phyloP scores from a whole-genome alignment of 2,113 vertebrate species.

The Hyaena hyaena region DNA sequence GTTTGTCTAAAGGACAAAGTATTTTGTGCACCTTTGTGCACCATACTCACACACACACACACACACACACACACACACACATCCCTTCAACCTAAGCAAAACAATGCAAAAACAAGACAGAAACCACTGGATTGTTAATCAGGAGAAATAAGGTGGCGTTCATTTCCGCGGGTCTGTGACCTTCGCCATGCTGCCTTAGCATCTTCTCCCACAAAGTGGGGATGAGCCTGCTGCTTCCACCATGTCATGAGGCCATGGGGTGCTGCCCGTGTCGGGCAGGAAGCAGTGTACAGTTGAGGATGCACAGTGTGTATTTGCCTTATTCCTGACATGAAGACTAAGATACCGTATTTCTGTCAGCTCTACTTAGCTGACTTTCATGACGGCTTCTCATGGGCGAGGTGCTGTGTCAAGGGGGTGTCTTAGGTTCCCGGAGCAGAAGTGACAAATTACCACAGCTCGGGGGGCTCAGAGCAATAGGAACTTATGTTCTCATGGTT shows the following conservation, averaged over 20 bases:
- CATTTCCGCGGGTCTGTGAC: background rate
- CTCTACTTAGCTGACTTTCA: background rate
- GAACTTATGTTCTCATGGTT: background rate
- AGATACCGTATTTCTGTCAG: background rate
- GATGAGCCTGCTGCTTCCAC: background rate
- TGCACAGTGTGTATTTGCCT: background rate
- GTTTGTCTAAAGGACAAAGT: background rate
- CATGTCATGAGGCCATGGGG: accelerated
- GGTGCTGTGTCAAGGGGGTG: accelerated
- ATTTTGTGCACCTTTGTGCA: background rate
- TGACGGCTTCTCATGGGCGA: accelerated
- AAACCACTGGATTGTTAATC: background rate
- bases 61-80: background rate
- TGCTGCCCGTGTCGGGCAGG: background rate
- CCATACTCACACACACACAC: background rate
- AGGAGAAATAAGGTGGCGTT: background rate
- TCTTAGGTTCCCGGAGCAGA: background rate
- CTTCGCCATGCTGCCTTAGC: background rate
- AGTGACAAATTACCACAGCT: background rate
- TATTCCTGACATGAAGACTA: accelerated
- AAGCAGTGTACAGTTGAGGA: background rate
- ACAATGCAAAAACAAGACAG: background rate
- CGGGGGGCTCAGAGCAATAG: background rate
- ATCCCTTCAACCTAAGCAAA: background rate
- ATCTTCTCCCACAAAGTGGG: background rate